Base-by-base conservation (phyloP, 2,113 vertebrate species). In the Dicaeum eximium region DNA sequence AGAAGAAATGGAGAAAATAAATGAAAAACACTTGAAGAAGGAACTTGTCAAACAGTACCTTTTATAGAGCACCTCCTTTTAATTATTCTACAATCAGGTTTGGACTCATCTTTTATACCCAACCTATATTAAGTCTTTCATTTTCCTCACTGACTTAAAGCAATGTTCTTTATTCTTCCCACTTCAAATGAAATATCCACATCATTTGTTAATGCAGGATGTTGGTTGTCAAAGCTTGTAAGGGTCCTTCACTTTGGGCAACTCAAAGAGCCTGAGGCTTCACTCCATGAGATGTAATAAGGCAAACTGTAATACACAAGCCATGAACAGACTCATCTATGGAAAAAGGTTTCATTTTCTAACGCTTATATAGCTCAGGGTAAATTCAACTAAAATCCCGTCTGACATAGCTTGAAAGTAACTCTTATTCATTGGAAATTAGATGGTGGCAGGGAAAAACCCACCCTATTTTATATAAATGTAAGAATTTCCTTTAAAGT, bases 371-470 rank as follows among this genome's bases (percentile, higher is more conserved):
- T 91, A 95, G 95, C 95, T 97, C 92, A 97, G 90, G 96, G 96
- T 97, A 97, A 97, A 96, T 93, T 90, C 92, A 92, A 70, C 81
- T 89, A 74, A 94, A 96, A 96, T 93, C 92, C 84, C 2, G 6
- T 88, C 90, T 94, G 90, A 96, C 97, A 97, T 93, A 96, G 95
- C 90, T 97, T 96, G 94, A 96, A 97, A 97, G 94, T 97, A 96
- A 98, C 98, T 98, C 96, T 97, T 98, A 97, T 98, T 98, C 98
- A 98, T 98, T 97, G 96, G 92, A 98, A 98, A 98, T 97, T 90
- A 96, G 94, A 96, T 94, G 66, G 93, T 94, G 96, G 94, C 38
- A 97, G 95, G 67, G 91, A 86, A 95, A 94, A 93, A 93, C 78
- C 85, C 37, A 86, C 95, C 87, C 87, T 87, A 95, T 95, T 96